phyloP scores from a whole-genome alignment of 2,888 invertebrate genomes.

The Theretra japonica region DNA sequence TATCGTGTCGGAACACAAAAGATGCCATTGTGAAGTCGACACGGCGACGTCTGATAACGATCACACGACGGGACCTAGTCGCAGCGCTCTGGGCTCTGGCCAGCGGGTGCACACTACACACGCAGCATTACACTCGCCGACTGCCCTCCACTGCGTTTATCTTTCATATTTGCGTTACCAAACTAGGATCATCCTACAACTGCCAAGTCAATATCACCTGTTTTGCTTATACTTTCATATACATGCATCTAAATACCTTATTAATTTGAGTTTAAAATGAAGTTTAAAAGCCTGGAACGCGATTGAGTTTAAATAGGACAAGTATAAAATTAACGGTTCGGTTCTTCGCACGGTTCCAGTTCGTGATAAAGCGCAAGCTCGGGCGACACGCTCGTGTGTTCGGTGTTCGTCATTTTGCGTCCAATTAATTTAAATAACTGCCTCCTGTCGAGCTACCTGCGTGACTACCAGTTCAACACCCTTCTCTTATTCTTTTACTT shows the following conservation, averaged over 20 bases:
- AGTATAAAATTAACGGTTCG: constrained; percentile 29
- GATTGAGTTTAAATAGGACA: not conserved
- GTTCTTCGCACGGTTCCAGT: constrained; percentile 40
- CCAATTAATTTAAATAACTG: constrained; percentile 84
- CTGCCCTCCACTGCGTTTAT: constrained; percentile 8
- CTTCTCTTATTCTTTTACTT: constrained; percentile 45
- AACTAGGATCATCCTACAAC: not conserved
- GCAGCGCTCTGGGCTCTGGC: constrained; percentile 34
- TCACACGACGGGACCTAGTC: constrained; percentile 56
- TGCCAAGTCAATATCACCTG: not conserved
- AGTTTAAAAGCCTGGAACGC: not conserved
- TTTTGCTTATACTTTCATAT: not conserved
- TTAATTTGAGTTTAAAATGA: not conserved
- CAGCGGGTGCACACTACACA: constrained; percentile 32
- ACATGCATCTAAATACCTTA: not conserved
- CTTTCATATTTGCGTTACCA: constrained; percentile 15
- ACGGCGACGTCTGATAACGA: constrained; percentile 78
- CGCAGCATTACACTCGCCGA: no score
- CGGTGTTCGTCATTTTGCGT: constrained; percentile 74
- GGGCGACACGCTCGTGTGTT: constrained; percentile 69
- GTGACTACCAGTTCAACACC: constrained; percentile 54
- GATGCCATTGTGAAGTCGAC: constrained; percentile 79
- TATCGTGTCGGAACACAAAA: constrained; percentile 80
- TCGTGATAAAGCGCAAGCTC: constrained; percentile 24
- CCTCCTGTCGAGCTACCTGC: constrained; percentile 75